A percentile compares a stretch with the other conserved stretches of the same genome.
Evolutionary conservation across 2,797 vertebrate genomes (phyloP).

Genomic region (Taenioides sp.): DNA sequence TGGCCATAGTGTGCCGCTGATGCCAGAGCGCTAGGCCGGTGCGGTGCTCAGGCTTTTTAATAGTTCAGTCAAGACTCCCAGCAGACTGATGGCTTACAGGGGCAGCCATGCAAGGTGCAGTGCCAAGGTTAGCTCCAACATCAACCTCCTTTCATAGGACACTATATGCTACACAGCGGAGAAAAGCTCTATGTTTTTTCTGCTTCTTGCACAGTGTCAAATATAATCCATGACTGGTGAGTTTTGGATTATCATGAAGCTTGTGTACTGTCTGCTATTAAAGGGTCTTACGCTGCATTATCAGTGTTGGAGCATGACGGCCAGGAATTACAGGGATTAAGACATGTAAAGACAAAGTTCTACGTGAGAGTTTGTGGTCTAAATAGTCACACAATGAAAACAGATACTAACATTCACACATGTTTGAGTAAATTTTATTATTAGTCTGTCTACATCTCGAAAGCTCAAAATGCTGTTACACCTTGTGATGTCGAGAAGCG

Average conservation of each 20-base stretch:
- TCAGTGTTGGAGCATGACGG: slow-evolving; percentile 16
- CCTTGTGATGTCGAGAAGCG: no score
- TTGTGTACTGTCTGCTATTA: slow-evolving; percentile 11
- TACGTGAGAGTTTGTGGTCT: not conserved
- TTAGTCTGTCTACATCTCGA: no score
- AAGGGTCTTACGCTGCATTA: slow-evolving; percentile 5
- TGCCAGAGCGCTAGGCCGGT: slow-evolving; percentile 27
- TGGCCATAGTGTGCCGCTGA: slow-evolving; percentile 5
- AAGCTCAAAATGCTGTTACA: no score
- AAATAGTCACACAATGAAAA: not conserved
- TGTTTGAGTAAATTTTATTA: no score
- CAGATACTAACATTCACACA: not conserved
- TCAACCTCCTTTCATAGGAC: slow-evolving; percentile 62
- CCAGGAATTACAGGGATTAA: slow-evolving; percentile 28
- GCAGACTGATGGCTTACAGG: slow-evolving; percentile 70
- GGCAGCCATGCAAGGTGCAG: slow-evolving; percentile 60
- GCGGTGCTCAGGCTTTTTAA: slow-evolving; percentile 59
- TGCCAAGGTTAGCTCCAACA: slow-evolving; percentile 68
- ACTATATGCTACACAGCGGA: slow-evolving; percentile 21
- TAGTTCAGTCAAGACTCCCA: slow-evolving; percentile 67
- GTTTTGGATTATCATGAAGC: slow-evolving; percentile 15
- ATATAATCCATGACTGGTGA: slow-evolving; percentile 19
- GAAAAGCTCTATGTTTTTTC: slow-evolving; percentile 19
- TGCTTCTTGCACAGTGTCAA: slow-evolving; percentile 17
- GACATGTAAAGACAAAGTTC: not conserved